Conservation (phyloP, 35 echinoderm and acorn worm genomes). For the Nesometra sesokonis region DNA sequence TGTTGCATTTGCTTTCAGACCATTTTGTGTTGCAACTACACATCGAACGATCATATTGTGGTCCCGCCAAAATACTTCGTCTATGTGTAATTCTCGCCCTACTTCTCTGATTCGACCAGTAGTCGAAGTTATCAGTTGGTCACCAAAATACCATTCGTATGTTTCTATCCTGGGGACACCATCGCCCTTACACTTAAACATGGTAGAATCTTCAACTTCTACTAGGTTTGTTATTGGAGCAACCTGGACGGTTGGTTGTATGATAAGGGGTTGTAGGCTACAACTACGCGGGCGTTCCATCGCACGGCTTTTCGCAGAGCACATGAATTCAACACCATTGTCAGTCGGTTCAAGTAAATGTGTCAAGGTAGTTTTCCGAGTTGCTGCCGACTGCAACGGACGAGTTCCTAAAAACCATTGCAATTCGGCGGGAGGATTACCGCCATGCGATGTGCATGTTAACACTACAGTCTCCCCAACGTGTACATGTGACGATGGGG, state of each 20-base stretch:
- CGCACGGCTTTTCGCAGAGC: constrained; percentile 10
- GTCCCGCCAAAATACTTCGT: constrained; percentile 11
- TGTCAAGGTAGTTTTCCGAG: not conserved
- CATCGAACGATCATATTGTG: constrained; percentile 20
- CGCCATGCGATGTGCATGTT: constrained; percentile 38
- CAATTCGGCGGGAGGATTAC: constrained; percentile 22
- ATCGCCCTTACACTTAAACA: constrained; percentile 24
- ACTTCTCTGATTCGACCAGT: constrained; percentile 4
- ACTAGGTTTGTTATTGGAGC: constrained; percentile 11
- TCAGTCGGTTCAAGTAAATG: not conserved
- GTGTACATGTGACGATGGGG: not conserved
- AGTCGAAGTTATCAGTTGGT: not conserved
- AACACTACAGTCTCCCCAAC: constrained; percentile 9
- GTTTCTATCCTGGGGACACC: constrained; percentile 21
- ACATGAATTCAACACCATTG: constrained; percentile 30
- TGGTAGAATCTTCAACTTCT: not conserved
- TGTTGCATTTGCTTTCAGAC: constrained; percentile 17
- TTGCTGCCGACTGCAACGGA: not conserved
- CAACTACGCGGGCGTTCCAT: constrained; percentile 18
- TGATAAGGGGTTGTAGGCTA: constrained; percentile 11
- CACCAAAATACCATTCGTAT: constrained; percentile 24
- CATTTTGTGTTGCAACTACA: constrained; percentile 12
- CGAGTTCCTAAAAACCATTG: constrained; percentile 10
- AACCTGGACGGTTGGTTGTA: constrained; percentile 27
- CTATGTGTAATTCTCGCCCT: constrained; percentile 19